Conservation (phyloP, 1,140 invertebrate species). For the Lordiphosa stackelbergi region DNA sequence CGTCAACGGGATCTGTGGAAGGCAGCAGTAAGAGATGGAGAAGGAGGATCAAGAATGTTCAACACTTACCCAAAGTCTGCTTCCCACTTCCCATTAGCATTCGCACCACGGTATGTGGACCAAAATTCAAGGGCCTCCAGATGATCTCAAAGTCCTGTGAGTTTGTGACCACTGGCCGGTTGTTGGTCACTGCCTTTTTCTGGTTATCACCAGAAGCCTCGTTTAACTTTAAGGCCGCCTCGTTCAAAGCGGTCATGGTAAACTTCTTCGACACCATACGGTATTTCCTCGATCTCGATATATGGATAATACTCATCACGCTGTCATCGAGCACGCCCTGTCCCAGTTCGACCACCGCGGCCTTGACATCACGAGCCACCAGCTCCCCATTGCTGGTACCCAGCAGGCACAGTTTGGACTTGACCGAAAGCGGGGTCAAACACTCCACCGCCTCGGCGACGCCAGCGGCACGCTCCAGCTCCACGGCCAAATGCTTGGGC, state of each 20-base stretch:
- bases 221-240: neutral
- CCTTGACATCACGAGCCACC: no score
- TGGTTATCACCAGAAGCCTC: neutral
- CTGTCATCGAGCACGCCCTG: no score
- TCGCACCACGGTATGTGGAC: neutral
- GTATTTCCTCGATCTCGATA: no score
- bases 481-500: neutral
- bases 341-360: no score
- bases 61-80: neutral
- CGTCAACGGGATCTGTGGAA: conserved; percentile 2
- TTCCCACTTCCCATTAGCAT: neutral
- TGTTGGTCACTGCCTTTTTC: neutral
- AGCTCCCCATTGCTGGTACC: no score
- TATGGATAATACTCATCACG: no score
- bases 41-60: no score
- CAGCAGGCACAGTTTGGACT: no score
- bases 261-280: no score
- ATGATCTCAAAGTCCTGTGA: neutral
- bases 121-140: neutral
- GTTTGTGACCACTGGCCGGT: neutral
- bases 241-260: no score
- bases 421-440: neutral
- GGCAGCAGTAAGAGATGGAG: no score
- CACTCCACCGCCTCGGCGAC: no score
- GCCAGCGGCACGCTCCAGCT: neutral